Evolutionary conservation across 2,888 invertebrate genomes (phyloP), one percentile per base, ranked within the genome.

Genomic region (Rotaria socialis): DNA sequence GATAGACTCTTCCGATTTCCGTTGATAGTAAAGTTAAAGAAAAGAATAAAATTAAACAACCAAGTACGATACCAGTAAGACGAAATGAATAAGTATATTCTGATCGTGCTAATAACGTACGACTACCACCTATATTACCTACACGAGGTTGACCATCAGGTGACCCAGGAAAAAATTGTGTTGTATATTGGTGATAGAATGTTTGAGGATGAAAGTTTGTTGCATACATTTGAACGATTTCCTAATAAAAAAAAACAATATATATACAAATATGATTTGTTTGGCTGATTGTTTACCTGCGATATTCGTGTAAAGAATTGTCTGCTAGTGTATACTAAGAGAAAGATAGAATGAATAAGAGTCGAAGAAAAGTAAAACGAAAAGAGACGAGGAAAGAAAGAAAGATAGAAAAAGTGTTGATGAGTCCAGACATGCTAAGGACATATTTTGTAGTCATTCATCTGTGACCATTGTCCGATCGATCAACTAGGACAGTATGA

Each of bases 181-280:
- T 67, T 67, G 67, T 35, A 35, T 67, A 35, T 35, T 67, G 67
- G 35, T 67, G 67, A 67, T 67, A 67, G 35, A 67, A 67, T 67
- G 67, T 35, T 67, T 35, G 67, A 27, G 35, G 35, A 35, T 19
- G 67, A 27, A 35, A 3, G 4, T 67, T 35, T 67, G 67, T 27
- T 27, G 67, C 19, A 67, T 67, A 67, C 67, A 67, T 67, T 67
- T 0, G 2, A 22, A 56, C 24, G 24, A 56, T 22, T 22, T 56
- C 24, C 22, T 8, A 24, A 19, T 24, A 0, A 24, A 56, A 24
- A 27, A 2, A n/a, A 60, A n/a, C 5, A 27, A 22, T 22, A 7
- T 56, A 22, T 24, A 7, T 56, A 6, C 6, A 50, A 8, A 14
- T 56, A 19, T 24, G 2, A 24, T 24, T 56, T 56, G 56, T 24